These are phyloP conservation scores for Psix sp. DNA, from an alignment of 1,140 invertebrate genomes.

Conservation along the genomic window DNA sequence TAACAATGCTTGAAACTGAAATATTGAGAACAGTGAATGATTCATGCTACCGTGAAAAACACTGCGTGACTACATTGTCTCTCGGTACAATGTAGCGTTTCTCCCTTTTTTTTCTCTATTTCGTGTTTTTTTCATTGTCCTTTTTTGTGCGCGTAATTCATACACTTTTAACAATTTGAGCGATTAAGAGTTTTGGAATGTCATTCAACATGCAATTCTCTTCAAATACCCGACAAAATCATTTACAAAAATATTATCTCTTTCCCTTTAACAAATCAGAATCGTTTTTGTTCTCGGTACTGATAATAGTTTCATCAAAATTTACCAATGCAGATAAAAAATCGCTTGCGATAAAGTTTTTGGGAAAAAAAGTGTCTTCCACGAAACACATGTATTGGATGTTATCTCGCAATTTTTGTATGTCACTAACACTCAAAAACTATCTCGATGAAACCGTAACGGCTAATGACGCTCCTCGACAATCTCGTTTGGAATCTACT, in stretches of 20 bases:
- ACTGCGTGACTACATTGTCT: slow-evolving; percentile 58
- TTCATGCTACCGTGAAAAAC: slow-evolving; percentile 59
- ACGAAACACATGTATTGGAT: slow-evolving; percentile 10
- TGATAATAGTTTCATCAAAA: too few relatives aligned
- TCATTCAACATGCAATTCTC: slow-evolving; percentile 7
- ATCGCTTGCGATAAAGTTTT: too few relatives aligned
- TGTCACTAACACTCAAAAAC: slow-evolving; percentile 43
- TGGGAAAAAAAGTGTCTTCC: slow-evolving; percentile 10
- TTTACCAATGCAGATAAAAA: not conserved
- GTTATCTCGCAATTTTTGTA: slow-evolving; percentile 36
- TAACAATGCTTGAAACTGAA: slow-evolving; percentile 59
- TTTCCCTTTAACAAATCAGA: slow-evolving; percentile 12
- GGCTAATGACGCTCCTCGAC: slow-evolving; percentile 43
- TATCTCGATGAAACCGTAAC: slow-evolving; percentile 39
- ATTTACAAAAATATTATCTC: not conserved
- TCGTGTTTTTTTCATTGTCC: slow-evolving; percentile 6
- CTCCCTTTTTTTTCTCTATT: slow-evolving; percentile 9
- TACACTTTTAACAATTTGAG: too few relatives aligned
- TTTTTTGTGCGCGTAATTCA: slow-evolving; percentile 24
- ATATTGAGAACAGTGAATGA: slow-evolving; percentile 58
- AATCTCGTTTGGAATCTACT: slow-evolving; percentile 52
- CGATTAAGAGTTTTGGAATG: slow-evolving; percentile 19
- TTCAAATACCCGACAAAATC: not conserved
- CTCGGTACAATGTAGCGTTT: slow-evolving; percentile 49
- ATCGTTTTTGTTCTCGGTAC: slow-evolving; percentile 1